Conservation (phyloP, 2,113 vertebrate genomes). For the Ariopsis seemanni region DNA sequence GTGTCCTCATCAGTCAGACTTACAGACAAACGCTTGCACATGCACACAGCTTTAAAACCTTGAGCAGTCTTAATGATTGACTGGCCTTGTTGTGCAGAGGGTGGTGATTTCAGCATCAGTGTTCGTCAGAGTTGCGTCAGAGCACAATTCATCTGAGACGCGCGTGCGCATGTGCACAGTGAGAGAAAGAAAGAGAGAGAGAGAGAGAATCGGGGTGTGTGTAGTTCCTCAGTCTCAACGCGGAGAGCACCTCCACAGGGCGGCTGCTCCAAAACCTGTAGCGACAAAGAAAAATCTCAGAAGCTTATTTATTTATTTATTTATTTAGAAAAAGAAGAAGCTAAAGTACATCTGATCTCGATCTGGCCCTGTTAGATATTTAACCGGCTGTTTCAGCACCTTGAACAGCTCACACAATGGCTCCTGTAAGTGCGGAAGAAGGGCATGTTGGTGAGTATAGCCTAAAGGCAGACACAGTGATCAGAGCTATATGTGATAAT, state of each 20-base stretch:
- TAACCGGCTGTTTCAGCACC: slow-evolving; percentile 72
- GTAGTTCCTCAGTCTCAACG: slow-evolving; percentile 59
- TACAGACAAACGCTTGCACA: not conserved
- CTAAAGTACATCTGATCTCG: not conserved
- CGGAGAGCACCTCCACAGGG: slow-evolving; percentile 60
- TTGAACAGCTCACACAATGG: slow-evolving; percentile 80
- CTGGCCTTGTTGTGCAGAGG: slow-evolving; percentile 63
- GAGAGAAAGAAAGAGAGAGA: slow-evolving; percentile 28
- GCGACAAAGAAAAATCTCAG: slow-evolving; percentile 19
- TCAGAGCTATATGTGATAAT: not conserved
- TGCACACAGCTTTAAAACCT: not conserved
- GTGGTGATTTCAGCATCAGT: slow-evolving; percentile 80
- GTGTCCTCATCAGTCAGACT: not conserved
- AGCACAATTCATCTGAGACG: slow-evolving; percentile 60
- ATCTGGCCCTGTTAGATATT: not conserved
- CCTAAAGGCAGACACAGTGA: not conserved
- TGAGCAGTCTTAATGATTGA: slow-evolving; percentile 55
- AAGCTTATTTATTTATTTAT: not conserved
- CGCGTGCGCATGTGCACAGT: not conserved
- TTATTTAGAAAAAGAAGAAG: slow-evolving; percentile 25
- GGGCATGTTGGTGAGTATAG: slow-evolving; percentile 84
- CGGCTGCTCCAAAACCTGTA: slow-evolving; percentile 54
- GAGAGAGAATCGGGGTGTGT: slow-evolving; percentile 53
- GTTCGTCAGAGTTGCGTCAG: slow-evolving; percentile 95
- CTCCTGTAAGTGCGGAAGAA: slow-evolving; percentile 78